Evolutionary conservation across 2,797 vertebrate species (phyloP).

Genomic region (Nothura maculosa): DNA sequence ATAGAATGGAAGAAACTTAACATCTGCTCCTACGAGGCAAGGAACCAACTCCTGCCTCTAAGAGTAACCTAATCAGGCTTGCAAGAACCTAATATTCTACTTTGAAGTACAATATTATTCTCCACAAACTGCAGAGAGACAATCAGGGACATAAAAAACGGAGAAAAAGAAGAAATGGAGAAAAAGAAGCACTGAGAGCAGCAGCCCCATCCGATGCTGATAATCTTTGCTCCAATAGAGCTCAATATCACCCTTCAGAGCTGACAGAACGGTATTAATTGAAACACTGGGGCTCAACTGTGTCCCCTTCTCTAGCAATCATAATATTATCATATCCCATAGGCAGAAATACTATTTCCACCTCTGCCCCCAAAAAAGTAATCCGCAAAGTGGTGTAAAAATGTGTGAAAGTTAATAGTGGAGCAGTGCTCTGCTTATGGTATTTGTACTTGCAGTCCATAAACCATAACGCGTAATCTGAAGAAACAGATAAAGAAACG

Average conservation of each 20-base stretch:
- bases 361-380: slow-evolving; percentile 50
- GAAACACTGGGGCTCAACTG: slow-evolving; percentile 51
- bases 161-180: not conserved
- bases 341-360: slow-evolving; percentile 57
- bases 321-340: slow-evolving; percentile 57
- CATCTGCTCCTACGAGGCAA: slow-evolving; percentile 31
- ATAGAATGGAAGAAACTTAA: slow-evolving; percentile 52
- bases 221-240: slow-evolving; percentile 25
- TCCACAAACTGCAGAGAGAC: slow-evolving; percentile 5
- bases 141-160: not conserved
- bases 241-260: slow-evolving; percentile 45
- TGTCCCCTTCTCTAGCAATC: slow-evolving; percentile 28
- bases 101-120: slow-evolving; percentile 34
- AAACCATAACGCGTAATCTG: not conserved
- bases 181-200: not conserved
- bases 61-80: slow-evolving; percentile 44
- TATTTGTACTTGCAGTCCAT: fast-evolving
- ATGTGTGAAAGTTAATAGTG: not conserved
- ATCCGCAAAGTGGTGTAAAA: slow-evolving; percentile 40
- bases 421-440: not conserved
- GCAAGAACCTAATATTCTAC: slow-evolving; percentile 27
- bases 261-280: slow-evolving; percentile 72
- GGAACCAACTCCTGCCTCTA: not conserved
- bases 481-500: not conserved
- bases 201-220: not conserved